Evolutionary conservation across 2,888 invertebrate species (phyloP).

Genomic region (Sphecodes monilicornis): DNA sequence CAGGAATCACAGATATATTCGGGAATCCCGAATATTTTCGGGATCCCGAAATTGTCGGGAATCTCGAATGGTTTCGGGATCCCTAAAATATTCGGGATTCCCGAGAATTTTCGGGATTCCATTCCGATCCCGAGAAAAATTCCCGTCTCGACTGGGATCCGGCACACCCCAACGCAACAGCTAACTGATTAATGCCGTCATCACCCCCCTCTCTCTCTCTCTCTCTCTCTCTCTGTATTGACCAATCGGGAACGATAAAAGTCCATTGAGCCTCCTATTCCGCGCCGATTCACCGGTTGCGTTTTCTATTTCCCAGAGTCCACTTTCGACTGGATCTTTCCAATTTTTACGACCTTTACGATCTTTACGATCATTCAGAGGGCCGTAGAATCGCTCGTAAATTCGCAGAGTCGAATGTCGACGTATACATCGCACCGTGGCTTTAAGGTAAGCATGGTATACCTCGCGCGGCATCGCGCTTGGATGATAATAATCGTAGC

Average conservation of each 20-base stretch:
- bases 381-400: not conserved
- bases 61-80: too few species aligned
- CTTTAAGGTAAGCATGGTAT: not conserved
- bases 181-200: too few species aligned
- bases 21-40: too few species aligned
- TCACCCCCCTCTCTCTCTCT: too few species aligned
- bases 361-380: not conserved
- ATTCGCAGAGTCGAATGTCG: not conserved
- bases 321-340: not conserved
- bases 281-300: not conserved
- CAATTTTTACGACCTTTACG: not conserved
- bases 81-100: too few species aligned
- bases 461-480: constrained; percentile 24
- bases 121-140: too few species aligned
- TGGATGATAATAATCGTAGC: constrained; percentile 57
- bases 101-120: too few species aligned
- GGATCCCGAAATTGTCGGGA: too few species aligned
- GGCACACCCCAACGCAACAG: too few species aligned
- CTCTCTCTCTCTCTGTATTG: too few species aligned
- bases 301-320: not conserved
- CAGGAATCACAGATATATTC: too few species aligned
- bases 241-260: not conserved
- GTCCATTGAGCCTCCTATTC: not conserved
- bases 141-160: too few species aligned
- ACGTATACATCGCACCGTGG: not conserved